Percentiles rank a stretch among this genome's conserved stretches.
Evolutionary conservation across 2,113 vertebrate genomes (phyloP).

Genomic region (Scophthalmus maximus): DNA sequence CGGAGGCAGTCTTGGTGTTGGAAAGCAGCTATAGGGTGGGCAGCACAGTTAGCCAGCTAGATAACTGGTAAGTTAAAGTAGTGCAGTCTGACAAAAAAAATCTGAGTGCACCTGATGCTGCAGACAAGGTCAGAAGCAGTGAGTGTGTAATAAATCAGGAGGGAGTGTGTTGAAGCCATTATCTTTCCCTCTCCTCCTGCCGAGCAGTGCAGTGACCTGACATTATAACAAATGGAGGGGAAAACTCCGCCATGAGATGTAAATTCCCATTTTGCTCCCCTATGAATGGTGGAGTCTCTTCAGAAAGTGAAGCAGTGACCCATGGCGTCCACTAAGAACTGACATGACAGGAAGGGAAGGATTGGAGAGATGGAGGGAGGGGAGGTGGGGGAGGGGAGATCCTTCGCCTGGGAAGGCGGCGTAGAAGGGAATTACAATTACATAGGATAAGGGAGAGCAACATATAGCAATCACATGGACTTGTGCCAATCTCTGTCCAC

Average conservation of each 20-base stretch:
- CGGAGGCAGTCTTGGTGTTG: slow-evolving; percentile 14
- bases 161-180: slow-evolving; percentile 86
- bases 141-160: slow-evolving; percentile 91
- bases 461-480: not conserved
- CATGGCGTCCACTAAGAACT: slow-evolving; percentile 89
- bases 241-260: slow-evolving; percentile 92
- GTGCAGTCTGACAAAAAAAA: slow-evolving; percentile 67
- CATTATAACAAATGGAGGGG: slow-evolving; percentile 96
- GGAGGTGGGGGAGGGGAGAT: slow-evolving; percentile 70
- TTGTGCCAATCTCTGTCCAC: too few species aligned
- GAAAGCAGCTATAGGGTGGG: slow-evolving; percentile 32
- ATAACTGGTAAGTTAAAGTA: slow-evolving; percentile 48
- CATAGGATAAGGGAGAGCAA: too few species aligned
- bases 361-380: slow-evolving; percentile 84
- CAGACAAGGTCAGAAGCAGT: slow-evolving; percentile 91
- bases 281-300: slow-evolving; percentile 87
- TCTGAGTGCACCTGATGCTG: slow-evolving; percentile 83
- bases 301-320: slow-evolving; percentile 89
- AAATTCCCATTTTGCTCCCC: slow-evolving; percentile 88
- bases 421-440: slow-evolving; percentile 82
- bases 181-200: slow-evolving; percentile 87
- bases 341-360: slow-evolving; percentile 88
- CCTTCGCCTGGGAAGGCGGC: slow-evolving; percentile 72
- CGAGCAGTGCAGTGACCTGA: slow-evolving; percentile 90
- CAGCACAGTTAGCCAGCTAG: slow-evolving; percentile 16